Evolutionary conservation across 1,140 invertebrate genomes (phyloP).

Genomic region (Heliconius melpomene): DNA sequence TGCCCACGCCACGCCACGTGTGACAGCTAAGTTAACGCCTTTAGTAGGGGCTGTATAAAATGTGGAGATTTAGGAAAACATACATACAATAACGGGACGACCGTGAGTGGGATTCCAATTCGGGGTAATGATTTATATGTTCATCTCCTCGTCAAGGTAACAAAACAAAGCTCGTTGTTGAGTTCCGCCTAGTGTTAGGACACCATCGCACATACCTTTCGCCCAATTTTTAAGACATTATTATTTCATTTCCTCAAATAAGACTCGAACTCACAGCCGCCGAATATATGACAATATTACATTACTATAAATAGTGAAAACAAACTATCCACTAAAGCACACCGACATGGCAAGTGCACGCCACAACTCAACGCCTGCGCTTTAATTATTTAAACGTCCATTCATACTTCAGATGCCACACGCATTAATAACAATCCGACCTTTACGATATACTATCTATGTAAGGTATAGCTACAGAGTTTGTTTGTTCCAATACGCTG

Average conservation of each 20-base stretch:
- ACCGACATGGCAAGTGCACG: neutral
- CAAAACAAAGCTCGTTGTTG: no score
- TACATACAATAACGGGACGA: no score
- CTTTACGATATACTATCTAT: neutral
- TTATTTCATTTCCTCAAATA: no score
- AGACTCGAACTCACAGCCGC: no score
- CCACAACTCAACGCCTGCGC: slow-evolving; percentile 19
- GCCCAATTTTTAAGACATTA: no score
- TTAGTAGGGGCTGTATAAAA: neutral
- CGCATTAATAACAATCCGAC: slow-evolving; percentile 22
- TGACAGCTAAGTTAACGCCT: slow-evolving; percentile 2
- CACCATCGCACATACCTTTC: no score
- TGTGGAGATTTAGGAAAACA: neutral
- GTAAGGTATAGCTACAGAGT: no score
- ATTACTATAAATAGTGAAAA: neutral
- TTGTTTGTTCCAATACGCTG: no score
- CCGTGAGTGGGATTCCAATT: neutral
- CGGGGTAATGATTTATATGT: no score
- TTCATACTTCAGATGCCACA: slow-evolving; percentile 12
- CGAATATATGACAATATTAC: no score
- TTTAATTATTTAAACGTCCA: slow-evolving; percentile 26
- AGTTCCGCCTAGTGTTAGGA: no score
- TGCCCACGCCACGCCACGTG: neutral
- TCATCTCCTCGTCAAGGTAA: no score
- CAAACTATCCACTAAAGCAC: neutral